Conservation (phyloP, 2,113 vertebrate genomes). For the Agapornis roseicollis region DNA sequence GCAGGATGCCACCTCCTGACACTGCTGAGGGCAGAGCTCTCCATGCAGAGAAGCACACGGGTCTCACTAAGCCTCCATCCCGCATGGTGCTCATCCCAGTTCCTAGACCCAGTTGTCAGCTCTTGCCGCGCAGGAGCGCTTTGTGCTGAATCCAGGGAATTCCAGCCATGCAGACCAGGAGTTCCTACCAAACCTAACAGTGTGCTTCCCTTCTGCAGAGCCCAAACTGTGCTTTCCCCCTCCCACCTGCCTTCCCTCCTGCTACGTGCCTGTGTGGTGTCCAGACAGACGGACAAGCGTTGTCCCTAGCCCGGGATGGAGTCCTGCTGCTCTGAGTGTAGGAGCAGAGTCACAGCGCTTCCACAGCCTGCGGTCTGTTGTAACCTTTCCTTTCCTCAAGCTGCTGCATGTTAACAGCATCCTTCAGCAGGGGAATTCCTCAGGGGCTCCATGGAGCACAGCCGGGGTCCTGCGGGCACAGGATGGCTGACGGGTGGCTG, state of each 20-base stretch:
- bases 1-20: background rate
- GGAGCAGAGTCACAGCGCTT: accelerated
- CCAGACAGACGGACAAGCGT: accelerated
- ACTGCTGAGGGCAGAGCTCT: accelerated
- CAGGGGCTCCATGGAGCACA: background rate
- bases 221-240: background rate
- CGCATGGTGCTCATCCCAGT: background rate
- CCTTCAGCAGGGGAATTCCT: background rate
- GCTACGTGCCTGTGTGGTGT: accelerated
- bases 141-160: background rate
- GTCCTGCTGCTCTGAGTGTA: background rate
- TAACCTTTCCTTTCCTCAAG: background rate
- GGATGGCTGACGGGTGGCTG: background rate
- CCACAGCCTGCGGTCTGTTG: background rate
- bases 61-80: background rate
- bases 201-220: background rate
- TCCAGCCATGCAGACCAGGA: background rate
- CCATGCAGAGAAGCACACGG: background rate
- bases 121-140: background rate
- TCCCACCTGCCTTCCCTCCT: background rate
- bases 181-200: background rate
- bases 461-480: background rate
- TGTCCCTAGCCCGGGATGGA: background rate
- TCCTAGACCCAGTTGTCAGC: background rate
- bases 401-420: background rate